Percentiles rank a stretch among this genome's conserved stretches.
Conservation (phyloP, 2,113 vertebrate species). For the Lophochroa leadbeateri region DNA sequence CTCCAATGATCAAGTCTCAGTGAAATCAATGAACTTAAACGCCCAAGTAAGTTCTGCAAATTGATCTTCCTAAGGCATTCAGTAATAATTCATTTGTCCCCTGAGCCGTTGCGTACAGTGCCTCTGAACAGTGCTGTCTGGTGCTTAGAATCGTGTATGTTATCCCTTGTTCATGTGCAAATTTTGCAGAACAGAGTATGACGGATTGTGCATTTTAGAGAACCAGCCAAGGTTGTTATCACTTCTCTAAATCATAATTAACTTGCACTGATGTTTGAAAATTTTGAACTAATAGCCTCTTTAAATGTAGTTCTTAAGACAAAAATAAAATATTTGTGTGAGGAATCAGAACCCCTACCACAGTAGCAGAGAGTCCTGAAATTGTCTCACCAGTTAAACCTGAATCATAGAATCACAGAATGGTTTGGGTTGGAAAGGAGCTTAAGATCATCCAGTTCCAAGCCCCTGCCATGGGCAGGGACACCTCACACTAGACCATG, state of each 20-base stretch:
- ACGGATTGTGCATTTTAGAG: neutral
- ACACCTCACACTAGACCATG: neutral
- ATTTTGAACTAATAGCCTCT: neutral
- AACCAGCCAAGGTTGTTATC: neutral
- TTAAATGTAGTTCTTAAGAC: neutral
- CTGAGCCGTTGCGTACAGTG: neutral
- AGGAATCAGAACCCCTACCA: neutral
- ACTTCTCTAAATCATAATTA: neutral
- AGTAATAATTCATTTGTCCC: neutral
- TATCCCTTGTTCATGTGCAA: neutral
- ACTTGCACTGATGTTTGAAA: neutral
- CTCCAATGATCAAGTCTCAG: neutral
- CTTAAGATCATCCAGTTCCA: neutral
- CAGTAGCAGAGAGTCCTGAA: neutral
- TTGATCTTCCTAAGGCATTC: neutral
- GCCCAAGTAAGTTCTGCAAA: neutral
- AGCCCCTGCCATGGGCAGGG: neutral
- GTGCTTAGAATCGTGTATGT: neutral
- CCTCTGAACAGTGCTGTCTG: neutral
- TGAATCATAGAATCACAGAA: neutral
- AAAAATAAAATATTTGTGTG: neutral
- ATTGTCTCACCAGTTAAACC: neutral
- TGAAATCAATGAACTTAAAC: slow-evolving; percentile 39
- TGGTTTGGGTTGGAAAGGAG: neutral
- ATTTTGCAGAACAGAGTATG: neutral